Percentiles rank a stretch among this genome's conserved stretches.
Conservation (phyloP, 2,797 vertebrate genomes). For the Myiotriccus ornatus region DNA sequence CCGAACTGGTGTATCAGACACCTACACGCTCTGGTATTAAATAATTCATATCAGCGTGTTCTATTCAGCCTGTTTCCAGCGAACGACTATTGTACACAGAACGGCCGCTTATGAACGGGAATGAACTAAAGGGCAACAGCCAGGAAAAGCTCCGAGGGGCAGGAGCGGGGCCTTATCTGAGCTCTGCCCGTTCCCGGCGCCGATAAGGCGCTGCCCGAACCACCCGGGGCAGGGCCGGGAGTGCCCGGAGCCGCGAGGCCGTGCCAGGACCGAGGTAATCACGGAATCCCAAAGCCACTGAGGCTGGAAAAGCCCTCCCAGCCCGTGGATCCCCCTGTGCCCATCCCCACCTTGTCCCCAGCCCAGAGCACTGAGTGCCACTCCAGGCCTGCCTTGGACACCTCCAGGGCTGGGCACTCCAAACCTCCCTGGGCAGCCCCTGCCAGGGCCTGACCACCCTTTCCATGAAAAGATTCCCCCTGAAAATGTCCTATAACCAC, state of each 20-base stretch:
- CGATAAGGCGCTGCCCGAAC: too few species aligned
- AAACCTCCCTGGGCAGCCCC: neutral
- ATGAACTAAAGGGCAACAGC: fast-evolving
- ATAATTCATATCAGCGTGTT: fast-evolving
- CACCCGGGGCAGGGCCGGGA: neutral
- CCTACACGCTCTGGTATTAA: neutral
- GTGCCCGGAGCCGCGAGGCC: neutral
- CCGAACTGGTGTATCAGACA: neutral
- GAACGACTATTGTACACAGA: fast-evolving
- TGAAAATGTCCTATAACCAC: fast-evolving
- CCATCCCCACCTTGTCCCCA: neutral
- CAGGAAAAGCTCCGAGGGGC: fast-evolving
- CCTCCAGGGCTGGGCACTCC: neutral
- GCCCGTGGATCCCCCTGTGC: neutral
- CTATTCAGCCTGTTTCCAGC: neutral
- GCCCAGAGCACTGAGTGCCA: neutral
- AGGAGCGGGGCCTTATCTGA: neutral
- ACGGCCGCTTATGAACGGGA: fast-evolving
- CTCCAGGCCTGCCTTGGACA: fast-evolving
- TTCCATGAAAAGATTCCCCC: neutral
- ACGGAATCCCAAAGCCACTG: neutral
- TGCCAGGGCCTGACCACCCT: neutral
- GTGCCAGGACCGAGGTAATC: neutral
- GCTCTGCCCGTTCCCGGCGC: neutral
- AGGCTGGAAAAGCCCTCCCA: neutral